A percentile compares a stretch with the other conserved stretches of the same genome.
phyloP scores from a whole-genome alignment of 1,140 invertebrate genomes.

The Rhynchophorus ferrugineus region DNA sequence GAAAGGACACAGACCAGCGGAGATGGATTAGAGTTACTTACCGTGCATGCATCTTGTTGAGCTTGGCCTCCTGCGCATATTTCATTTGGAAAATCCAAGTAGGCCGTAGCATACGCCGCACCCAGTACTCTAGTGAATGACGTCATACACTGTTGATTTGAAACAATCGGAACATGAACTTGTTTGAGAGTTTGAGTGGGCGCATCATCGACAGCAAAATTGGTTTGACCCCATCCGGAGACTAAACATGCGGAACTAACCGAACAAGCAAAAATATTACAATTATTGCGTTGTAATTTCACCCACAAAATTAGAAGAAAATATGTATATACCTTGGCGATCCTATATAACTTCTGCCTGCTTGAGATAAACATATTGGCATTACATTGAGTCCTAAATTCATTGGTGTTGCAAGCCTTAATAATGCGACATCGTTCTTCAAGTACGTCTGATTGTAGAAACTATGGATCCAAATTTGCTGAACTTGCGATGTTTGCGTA shows the following conservation, averaged over 20 bases:
- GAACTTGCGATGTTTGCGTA: conserved; percentile 24
- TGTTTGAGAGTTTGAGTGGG: conserved; percentile 27
- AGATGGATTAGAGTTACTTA: conserved; percentile 22
- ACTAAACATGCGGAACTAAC: conserved; percentile 23
- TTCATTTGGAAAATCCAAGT: conserved; percentile 28
- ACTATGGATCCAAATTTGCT: conserved; percentile 42
- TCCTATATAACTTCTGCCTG: conserved; percentile 18
- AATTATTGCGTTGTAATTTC: conserved; percentile 1
- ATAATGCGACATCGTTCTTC: conserved; percentile 56
- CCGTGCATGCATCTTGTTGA: conserved; percentile 31
- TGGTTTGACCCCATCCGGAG: conserved; percentile 28
- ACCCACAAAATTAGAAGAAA: too few relatives aligned
- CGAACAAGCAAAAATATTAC: not conserved
- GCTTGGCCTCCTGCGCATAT: conserved; percentile 29
- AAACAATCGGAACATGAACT: conserved; percentile 27
- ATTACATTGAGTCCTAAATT: conserved; percentile 44
- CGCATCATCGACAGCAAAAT: conserved; percentile 20
- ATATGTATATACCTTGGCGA: conserved; percentile 18
- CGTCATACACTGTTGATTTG: conserved; percentile 21
- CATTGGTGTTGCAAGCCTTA: conserved; percentile 47
- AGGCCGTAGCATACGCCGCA: conserved; percentile 15
- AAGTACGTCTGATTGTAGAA: conserved; percentile 47
- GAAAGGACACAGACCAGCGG: too few relatives aligned
- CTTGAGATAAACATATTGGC: conserved; percentile 49
- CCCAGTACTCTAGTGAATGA: conserved; percentile 26